Evolutionary conservation across 2,113 vertebrate genomes (phyloP), one percentile per base, ranked within the genome.

Genomic region (Nothobranchius furzeri): DNA sequence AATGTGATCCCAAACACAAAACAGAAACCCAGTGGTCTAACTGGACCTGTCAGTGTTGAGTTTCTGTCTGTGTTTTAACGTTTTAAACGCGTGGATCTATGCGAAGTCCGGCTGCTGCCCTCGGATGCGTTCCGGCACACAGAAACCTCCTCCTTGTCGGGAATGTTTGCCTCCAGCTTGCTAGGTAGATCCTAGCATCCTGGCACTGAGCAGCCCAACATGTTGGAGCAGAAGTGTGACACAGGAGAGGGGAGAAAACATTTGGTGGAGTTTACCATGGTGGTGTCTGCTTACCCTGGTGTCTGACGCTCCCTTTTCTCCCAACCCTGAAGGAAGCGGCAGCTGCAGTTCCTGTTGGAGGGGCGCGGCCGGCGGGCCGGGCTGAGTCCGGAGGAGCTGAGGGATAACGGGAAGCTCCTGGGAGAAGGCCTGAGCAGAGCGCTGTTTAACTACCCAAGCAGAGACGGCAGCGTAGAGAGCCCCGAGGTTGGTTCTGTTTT

Each of bases 341-440:
- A 96, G 81, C 93, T 96, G 66, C 93, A 93, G 53, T 96, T 94
- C 83, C 85, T 96, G 46, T 82, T 97, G 81, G 96, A 98, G 42
- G 93, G 92, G 15, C 96, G 96, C 50, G 94, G 95, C 8, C 96
- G 95, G 77, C 94, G 95, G 54, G 78, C 92, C 25, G 94, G 93
- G 1, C 51, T 68, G 60, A 91, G 90, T 69, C 94, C 72, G 1
- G 97, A 98, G 68, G 96, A 98, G 79, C 89, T 90, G 48, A 90
- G 86, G 52, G 95, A 98, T 37, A 95, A 90, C 48, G 94, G 93
- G 76, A 95, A 91, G 89, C 88, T 92, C 10, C 84, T 92, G 81
- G 95, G 91, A 40, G 97, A 98, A 85, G 94, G 91, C 37, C 87
- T 94, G 69, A 93, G 92, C 84, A 93, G 95, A 70, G 94, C 95